These are phyloP conservation scores for Climacteris rufus DNA, from an alignment of 2,113 vertebrate genomes.

Conservation along the genomic window DNA sequence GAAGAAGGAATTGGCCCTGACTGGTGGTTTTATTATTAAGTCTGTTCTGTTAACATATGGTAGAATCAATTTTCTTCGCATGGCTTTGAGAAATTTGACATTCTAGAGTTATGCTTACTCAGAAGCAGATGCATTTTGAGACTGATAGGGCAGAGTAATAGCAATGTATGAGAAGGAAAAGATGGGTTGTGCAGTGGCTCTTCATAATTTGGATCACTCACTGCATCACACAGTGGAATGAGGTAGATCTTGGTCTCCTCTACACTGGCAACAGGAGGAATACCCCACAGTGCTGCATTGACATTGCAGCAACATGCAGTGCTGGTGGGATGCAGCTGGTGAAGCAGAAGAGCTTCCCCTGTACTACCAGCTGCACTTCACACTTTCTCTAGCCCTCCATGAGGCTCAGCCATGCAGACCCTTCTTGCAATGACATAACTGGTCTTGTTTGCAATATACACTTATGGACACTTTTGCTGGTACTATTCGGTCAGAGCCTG, in stretches of 20 bases:
- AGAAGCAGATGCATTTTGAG: background rate
- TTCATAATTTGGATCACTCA: background rate
- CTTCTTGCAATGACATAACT: background rate
- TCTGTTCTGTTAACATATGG: background rate
- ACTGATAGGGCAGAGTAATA: background rate
- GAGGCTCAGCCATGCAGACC: background rate
- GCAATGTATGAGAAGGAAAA: background rate
- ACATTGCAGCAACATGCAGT: background rate
- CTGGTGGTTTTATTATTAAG: background rate
- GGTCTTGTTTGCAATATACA: background rate
- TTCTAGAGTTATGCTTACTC: background rate
- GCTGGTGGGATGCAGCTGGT: background rate
- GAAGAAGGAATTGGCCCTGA: background rate
- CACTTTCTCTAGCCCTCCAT: background rate
- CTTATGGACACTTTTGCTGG: background rate
- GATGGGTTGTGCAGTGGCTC: background rate
- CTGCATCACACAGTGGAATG: background rate
- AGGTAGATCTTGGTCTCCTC: background rate
- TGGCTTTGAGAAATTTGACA: background rate
- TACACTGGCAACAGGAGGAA: background rate
- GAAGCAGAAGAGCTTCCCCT: background rate
- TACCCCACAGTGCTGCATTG: background rate
- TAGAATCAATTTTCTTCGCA: background rate
- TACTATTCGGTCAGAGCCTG: background rate
- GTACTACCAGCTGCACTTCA: fast-evolving